Evolutionary conservation across 2,888 invertebrate genomes (phyloP), one percentile per base, ranked within the genome.

Genomic region (Brachyptera risi): DNA sequence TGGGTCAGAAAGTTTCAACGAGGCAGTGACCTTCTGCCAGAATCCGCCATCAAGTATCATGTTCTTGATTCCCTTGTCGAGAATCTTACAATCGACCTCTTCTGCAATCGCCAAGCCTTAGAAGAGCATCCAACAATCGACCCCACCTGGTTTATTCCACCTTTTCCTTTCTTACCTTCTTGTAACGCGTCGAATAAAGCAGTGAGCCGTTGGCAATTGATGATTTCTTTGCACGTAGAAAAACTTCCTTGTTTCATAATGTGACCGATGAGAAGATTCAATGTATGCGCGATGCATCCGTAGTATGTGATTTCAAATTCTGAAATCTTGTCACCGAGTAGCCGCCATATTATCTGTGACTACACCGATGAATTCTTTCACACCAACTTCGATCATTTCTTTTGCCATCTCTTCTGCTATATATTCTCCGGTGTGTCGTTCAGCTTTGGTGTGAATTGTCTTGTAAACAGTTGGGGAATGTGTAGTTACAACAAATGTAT

Each of bases 401-500:
- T 51, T 19, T 4, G 31, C 49, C 68, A 70, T 57, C 51, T 59
- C 40, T 37, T 44, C 49, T 64, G 61, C 68, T 50, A 64, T 67
- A 17, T 66, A 63, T 26, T 68, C 65, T 57, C 65, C 67, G 42
- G 68, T 68, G 60, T 69, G 67, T 54, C 64, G 57, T 58, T 69
- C 62, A 1, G 64, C 62, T 21, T 44, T 64, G 11, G 68, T 67
- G 21, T 56, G 56, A 47, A 69, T 61, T 1, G 66, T 67, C 61
- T 65, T 64, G 38, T 66, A 68, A 56, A 69, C 65, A 13, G 69
- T 65, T 42, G 69, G 70, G 56, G 66, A 65, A 54, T 68, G 69
- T 9, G 69, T 69, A 27, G 63, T 68, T 21, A 68, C 60, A 9
- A 69, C 65, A 61, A 69, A 69, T 59, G 69, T 68, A 37, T 69